Conservation (phyloP, 2,797 vertebrate genomes). For the Garrulus glandarius region DNA sequence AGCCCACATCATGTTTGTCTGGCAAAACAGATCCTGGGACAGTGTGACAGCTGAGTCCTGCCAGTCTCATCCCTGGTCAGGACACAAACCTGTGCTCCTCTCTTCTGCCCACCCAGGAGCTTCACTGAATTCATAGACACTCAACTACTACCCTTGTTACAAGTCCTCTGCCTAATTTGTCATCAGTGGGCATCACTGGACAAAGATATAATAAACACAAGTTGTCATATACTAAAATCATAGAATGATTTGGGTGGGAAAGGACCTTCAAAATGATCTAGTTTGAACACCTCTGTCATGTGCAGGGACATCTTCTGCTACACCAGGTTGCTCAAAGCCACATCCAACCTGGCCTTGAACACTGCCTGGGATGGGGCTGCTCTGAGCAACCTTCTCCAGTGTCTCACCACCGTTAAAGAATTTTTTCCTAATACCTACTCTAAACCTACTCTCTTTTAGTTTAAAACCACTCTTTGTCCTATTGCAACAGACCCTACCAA, state of each 20-base stretch:
- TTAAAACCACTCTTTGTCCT: not conserved
- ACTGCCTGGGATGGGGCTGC: not conserved
- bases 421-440: not conserved
- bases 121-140: not conserved
- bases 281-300: not conserved
- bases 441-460: not conserved
- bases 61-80: not conserved
- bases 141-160: fast-evolving
- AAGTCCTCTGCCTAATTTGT: not conserved
- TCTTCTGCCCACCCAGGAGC: not conserved
- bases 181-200: not conserved
- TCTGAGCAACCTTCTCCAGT: not conserved
- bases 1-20: not conserved
- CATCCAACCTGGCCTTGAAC: not conserved
- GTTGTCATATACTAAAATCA: not conserved
- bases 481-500: not conserved
- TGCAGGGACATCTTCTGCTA: not conserved
- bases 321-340: not conserved
- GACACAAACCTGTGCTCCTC: not conserved
- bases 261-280: not conserved
- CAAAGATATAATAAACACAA: not conserved
- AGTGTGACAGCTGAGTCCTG: not conserved
- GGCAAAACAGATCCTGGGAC: not conserved
- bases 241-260: not conserved
- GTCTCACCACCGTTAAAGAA: not conserved